A percentile compares a stretch with the other conserved stretches of the same genome.
Evolutionary conservation across 2,888 invertebrate genomes (phyloP).

Genomic region (Euplagia quadripunctaria): DNA sequence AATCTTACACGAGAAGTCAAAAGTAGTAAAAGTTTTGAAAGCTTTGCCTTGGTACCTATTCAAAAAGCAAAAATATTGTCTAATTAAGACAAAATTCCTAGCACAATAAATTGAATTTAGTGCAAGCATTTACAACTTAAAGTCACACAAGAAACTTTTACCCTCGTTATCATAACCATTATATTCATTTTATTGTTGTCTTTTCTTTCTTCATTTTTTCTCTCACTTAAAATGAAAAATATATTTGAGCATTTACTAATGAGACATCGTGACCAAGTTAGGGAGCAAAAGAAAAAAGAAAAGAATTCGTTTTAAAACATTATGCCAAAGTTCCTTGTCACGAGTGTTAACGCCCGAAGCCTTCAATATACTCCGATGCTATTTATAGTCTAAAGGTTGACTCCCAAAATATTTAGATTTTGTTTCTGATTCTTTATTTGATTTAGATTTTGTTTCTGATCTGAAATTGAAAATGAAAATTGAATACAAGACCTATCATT

Average conservation of each 20-base stretch:
- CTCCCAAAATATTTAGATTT: not conserved
- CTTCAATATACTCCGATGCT: not conserved
- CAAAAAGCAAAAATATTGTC: constrained; percentile 26
- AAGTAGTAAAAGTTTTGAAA: not conserved
- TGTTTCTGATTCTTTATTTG: too few relatives aligned
- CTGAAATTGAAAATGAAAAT: not conserved
- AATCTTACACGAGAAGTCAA: too few relatives aligned
- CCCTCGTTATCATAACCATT: not conserved
- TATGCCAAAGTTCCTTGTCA: not conserved
- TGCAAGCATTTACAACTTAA: not conserved
- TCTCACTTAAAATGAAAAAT: not conserved
- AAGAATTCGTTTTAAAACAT: not conserved
- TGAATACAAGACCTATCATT: not conserved
- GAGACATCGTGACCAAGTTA: too few relatives aligned
- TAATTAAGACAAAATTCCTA: constrained; percentile 26
- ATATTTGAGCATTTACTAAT: not conserved
- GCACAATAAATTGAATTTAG: constrained; percentile 27
- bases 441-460: not conserved
- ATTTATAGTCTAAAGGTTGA: not conserved
- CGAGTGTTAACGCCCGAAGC: not conserved
- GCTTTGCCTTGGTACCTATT: constrained; percentile 1
- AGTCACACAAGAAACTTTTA: not conserved
- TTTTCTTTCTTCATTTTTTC: constrained; percentile 6
- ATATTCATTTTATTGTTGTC: not conserved
- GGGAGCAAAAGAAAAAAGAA: too few relatives aligned